These are phyloP conservation scores for Theodoxus fluviatilis DNA, from an alignment of 2,888 invertebrate species.

Conservation along the genomic window DNA sequence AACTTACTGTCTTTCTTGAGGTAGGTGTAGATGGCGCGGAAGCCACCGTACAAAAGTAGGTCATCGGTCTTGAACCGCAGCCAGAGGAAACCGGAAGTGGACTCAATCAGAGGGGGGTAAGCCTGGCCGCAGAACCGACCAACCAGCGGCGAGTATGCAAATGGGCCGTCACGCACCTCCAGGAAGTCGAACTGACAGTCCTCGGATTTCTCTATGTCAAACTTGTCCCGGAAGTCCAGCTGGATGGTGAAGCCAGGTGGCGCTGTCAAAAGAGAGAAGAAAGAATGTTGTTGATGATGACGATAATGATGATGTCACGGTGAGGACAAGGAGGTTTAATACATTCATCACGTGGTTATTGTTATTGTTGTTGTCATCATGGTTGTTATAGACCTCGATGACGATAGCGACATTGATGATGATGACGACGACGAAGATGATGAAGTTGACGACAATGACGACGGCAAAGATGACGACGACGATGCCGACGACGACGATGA, in stretches of 20 bases:
- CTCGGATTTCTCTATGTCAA: slow-evolving; percentile 75
- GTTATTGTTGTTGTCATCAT: too few species aligned
- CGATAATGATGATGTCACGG: too few species aligned
- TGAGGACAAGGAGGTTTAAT: not conserved
- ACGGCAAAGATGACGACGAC: too few species aligned
- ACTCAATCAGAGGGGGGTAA: slow-evolving; percentile 78
- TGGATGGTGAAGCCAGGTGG: slow-evolving; percentile 69
- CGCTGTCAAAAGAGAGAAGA: slow-evolving; percentile 53
- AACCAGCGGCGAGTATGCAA: slow-evolving; percentile 65
- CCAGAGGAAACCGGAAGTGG: slow-evolving; percentile 79
- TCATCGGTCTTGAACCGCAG: slow-evolving; percentile 82
- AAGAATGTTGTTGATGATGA: not conserved
- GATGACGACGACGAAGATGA: too few species aligned
- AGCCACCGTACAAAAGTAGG: slow-evolving; percentile 80
- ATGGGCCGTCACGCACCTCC: slow-evolving; percentile 83
- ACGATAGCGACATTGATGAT: too few species aligned
- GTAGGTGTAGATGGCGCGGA: slow-evolving; percentile 75
- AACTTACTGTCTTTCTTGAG: slow-evolving; percentile 45
- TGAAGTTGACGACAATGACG: too few species aligned
- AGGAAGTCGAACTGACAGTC: slow-evolving; percentile 82
- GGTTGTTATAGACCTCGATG: too few species aligned
- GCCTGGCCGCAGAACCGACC: slow-evolving; percentile 76
- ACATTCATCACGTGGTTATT: not conserved
- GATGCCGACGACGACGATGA: too few species aligned
- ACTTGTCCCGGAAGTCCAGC: slow-evolving; percentile 82